These are phyloP conservation scores for Frankliniella fusca DNA, from an alignment of 2,888 invertebrate species.

Conservation along the genomic window DNA sequence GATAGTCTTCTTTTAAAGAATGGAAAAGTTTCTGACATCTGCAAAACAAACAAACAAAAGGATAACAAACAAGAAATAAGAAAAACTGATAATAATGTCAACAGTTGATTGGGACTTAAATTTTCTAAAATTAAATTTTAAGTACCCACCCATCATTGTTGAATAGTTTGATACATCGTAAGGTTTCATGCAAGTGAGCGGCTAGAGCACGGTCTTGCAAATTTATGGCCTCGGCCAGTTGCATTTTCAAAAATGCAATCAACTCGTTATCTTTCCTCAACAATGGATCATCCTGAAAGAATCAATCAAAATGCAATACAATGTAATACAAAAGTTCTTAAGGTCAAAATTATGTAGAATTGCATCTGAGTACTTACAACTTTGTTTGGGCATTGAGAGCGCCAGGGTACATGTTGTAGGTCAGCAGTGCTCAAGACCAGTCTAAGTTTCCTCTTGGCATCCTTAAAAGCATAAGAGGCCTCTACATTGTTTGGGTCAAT, in stretches of 20 bases:
- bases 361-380: slow-evolving; percentile 32
- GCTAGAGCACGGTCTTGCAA: slow-evolving; percentile 70
- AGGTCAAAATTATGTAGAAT: slow-evolving; percentile 28
- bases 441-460: slow-evolving; percentile 76
- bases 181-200: slow-evolving; percentile 76
- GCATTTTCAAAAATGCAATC: slow-evolving; percentile 65
- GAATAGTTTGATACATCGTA: slow-evolving; percentile 70
- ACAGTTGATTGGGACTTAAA: neutral
- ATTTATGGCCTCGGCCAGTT: slow-evolving; percentile 77
- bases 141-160: slow-evolving; percentile 55
- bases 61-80: neutral
- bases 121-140: neutral
- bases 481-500: slow-evolving; percentile 50
- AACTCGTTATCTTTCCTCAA: slow-evolving; percentile 47
- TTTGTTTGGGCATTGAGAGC: neutral
- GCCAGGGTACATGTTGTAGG: slow-evolving; percentile 57
- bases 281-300: slow-evolving; percentile 46
- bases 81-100: neutral
- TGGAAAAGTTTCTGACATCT: slow-evolving; percentile 70
- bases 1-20: slow-evolving; percentile 71
- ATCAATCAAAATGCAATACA: slow-evolving; percentile 34
- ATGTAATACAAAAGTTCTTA: slow-evolving; percentile 17
- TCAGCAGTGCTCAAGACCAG: slow-evolving; percentile 87
- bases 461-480: slow-evolving; percentile 46
- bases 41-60: slow-evolving; percentile 37